phyloP scores from a whole-genome alignment of 2,113 vertebrate species.

The Neogobius melanostomus region DNA sequence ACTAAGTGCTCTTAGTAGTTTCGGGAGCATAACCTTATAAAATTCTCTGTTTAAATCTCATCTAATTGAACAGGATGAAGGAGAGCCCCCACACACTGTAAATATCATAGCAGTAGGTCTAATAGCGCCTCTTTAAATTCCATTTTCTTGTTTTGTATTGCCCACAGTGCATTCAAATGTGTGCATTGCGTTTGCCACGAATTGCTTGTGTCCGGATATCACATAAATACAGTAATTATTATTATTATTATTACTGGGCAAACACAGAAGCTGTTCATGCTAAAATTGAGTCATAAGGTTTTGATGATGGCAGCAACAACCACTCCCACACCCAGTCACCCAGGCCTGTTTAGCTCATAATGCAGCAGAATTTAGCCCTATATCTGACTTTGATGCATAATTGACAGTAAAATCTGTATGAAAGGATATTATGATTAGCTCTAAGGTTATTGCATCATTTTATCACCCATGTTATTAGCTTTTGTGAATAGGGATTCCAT shows the following conservation, averaged over 20 bases:
- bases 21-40: no score
- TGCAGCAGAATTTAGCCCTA: background rate
- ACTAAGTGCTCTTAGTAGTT: no score
- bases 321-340: constrained; percentile 41
- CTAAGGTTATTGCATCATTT: constrained; percentile 2
- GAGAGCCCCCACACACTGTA: no score
- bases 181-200: background rate
- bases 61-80: no score
- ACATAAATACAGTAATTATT: background rate
- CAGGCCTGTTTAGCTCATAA: constrained; percentile 31
- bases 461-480: background rate
- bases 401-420: background rate
- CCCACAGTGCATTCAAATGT: background rate
- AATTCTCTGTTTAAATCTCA: no score
- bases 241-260: background rate
- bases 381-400: background rate
- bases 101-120: background rate
- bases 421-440: background rate
- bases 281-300: constrained; percentile 25
- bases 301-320: constrained; percentile 32
- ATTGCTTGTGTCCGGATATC: background rate
- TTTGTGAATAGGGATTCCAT: constrained; percentile 3
- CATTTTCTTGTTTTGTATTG: background rate
- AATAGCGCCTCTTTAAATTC: background rate
- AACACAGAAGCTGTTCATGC: background rate